These are phyloP conservation scores for Amiota communis DNA, from an alignment of 2,888 invertebrate genomes.

Conservation along the genomic window DNA sequence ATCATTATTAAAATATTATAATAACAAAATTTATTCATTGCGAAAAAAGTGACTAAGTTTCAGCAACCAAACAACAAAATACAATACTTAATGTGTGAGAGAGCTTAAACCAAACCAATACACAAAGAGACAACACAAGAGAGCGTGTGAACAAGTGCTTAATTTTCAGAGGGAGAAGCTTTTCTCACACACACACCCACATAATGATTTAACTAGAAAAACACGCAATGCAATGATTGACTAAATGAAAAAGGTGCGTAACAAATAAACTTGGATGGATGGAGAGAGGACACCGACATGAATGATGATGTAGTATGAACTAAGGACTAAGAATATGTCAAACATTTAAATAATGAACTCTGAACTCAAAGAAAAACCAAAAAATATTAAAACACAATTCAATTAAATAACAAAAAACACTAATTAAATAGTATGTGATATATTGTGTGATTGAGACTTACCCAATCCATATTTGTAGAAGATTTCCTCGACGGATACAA, in stretches of 20 bases:
- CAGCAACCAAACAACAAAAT: too few species aligned
- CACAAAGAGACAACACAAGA: constrained; percentile 27
- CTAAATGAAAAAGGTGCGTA: too few species aligned
- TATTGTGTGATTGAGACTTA: constrained; percentile 71
- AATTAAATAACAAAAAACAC: background rate
- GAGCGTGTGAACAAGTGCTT: constrained; percentile 29
- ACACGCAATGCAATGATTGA: too few species aligned
- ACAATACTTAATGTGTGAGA: too few species aligned
- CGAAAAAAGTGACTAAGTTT: background rate
- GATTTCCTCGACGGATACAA: constrained; percentile 77
- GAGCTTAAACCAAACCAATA: too few species aligned
- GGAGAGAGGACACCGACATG: too few species aligned
- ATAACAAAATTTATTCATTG: constrained; percentile 31
- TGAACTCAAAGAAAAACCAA: background rate
- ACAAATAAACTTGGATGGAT: too few species aligned
- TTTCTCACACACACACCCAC: background rate
- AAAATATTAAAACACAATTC: background rate
- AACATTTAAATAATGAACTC: constrained; percentile 9
- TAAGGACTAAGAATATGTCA: too few species aligned
- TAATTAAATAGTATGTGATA: constrained; percentile 3
- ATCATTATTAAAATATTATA: constrained; percentile 6
- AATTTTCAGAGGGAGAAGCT: background rate
- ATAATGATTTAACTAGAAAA: too few species aligned
- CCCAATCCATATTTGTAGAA: constrained; percentile 80
- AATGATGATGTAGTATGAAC: too few species aligned